Evolutionary conservation across 2,888 invertebrate species (phyloP), one percentile per base, ranked within the genome.

Genomic region (Mimumesa dahlbomi): DNA sequence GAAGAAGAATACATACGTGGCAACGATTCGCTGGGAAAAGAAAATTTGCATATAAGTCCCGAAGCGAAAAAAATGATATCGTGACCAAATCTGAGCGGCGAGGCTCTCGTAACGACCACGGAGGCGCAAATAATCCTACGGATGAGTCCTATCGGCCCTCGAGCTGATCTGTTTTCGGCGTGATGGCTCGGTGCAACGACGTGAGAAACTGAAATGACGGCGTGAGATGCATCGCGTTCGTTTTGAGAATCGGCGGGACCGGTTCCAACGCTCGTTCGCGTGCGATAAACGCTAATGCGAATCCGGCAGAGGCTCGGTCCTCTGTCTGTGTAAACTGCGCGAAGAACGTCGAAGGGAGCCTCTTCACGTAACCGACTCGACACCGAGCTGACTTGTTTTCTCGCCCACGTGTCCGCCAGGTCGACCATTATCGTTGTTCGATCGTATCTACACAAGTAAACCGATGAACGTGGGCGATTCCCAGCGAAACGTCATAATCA

Each of bases 191-290:
- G 9, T 21, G 73, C 66, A 59, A 65, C 57, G 45, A 67, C 74
- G 77, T 73, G 79, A 69, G 78, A 80, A 78, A 71, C 65, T 49
- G 65, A 65, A 53, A 46, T 53, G 49, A 36, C 56, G 46, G n/a
- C 16, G 36, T 36, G 42, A 45, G 70, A 63, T 22, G 43, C 22
- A 31, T 42, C 40, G 18, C 25, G 6, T 49, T 14, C 19, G 9
- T 16, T 31, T 48, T 36, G 36, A 36, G 63, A 40, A 45, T 56
- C 59, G 52, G 48, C 50, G 40, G n/a, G 56, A 69, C 69, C 65
- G 65, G 76, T 76, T 76, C 53, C 56, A n/a, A 19, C 56, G 59
- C 46, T 31, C 48, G 56, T 40, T 73, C 73, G 48, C 62, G 63
- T 34, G 62, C 71, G 54, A 71, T 46, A 50, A 69, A 63, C 58